Evolutionary conservation across 1,140 invertebrate genomes (phyloP).

Genomic region (Holcopasites calliopsidis): DNA sequence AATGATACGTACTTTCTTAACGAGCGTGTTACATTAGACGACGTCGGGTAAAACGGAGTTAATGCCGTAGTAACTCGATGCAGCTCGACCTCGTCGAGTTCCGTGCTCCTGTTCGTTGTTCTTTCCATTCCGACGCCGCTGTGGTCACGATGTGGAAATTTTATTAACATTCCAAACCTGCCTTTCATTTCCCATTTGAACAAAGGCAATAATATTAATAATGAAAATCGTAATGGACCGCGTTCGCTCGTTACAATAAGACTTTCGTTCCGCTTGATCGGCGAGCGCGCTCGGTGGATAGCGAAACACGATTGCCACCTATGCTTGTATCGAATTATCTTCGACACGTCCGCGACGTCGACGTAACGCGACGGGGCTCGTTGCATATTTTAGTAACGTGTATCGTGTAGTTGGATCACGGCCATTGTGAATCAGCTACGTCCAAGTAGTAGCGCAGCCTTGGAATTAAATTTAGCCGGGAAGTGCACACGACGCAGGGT

Average conservation of each 20-base stretch:
- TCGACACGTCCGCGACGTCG: neutral
- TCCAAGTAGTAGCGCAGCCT: constrained; percentile 28
- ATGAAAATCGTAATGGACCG: neutral
- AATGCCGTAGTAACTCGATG: neutral
- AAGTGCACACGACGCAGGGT: constrained; percentile 26
- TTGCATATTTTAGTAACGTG: constrained; percentile 18
- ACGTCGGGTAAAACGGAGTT: constrained; percentile 14
- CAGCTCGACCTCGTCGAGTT: constrained; percentile 14
- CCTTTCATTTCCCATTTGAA: constrained; percentile 50
- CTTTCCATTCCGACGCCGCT: constrained; percentile 49
- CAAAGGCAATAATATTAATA: too few relatives aligned
- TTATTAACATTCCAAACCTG: constrained; percentile 75
- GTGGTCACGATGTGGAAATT: constrained; percentile 56
- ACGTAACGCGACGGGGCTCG: neutral
- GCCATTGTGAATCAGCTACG: constrained; percentile 29
- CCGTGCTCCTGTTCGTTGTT: neutral
- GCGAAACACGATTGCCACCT: neutral
- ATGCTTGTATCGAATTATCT: neutral
- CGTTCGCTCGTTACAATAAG: neutral
- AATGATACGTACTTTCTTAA: constrained; percentile 44
- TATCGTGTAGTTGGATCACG: constrained; percentile 29
- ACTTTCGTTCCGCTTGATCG: neutral
- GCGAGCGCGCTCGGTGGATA: neutral
- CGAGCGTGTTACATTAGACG: constrained; percentile 42
- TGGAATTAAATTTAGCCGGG: constrained; percentile 36